Evolutionary conservation across 2,797 vertebrate genomes (phyloP), one percentile per base, ranked within the genome.

Genomic region (Todus mexicanus): DNA sequence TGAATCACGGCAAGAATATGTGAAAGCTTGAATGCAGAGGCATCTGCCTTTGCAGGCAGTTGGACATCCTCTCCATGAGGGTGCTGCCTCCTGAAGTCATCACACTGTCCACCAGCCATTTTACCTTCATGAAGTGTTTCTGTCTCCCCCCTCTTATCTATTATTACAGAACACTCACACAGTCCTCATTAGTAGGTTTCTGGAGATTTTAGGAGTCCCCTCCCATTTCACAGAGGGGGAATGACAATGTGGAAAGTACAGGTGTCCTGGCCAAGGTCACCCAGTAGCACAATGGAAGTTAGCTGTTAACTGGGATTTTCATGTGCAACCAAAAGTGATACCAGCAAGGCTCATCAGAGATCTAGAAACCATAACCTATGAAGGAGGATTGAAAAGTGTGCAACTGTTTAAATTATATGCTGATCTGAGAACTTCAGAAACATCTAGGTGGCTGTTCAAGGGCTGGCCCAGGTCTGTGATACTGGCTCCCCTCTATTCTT

Each of bases 291-390:
- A 26, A 6, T 1, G 47, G 42, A 47, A 92, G 63, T 43, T 2
- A 72, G 7, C 5, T 9, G 15, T 12, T 50, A 26, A n/a, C 11
- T 37, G 47, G 47, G 15, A 42, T 75, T 72, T 75, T 65, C 13
- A 3, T 4, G 8, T 22, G 54, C 69, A 65, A 38, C 11, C 51
- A 57, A 35, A 60, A 63, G 3, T 0, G 0, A 4, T 12, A 14
- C 3, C 21, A 38, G 16, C 0, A 2, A 45, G 19, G 23, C 17
- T 84, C 51, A n/a, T 10, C 26, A 13, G 29, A 47, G 11, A 11
- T 75, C 35, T 76, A 38, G 68, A 72, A 89, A 19, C n/a, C 5
- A 3, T 12, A 65, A 3, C 10, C n/a, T 65, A 2, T 27, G 31
- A 51, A 54, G 51, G 37, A 75, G 37, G 31, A 5, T 1, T 51